Evolutionary conservation across 2,888 invertebrate species (phyloP).

Genomic region (Trichacis sp.): DNA sequence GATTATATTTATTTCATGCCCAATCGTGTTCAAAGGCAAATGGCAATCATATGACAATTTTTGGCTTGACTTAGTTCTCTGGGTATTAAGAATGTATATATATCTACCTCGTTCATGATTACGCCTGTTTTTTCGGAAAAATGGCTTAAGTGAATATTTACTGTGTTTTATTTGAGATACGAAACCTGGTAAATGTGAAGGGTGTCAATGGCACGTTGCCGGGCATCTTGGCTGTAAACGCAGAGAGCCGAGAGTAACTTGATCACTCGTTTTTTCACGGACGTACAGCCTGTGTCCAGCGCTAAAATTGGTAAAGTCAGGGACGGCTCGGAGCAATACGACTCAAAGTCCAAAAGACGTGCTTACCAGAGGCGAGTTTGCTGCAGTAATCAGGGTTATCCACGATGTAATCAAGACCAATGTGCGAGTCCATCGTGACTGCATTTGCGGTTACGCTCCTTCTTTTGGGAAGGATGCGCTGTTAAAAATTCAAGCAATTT

Average conservation of each 20-base stretch:
- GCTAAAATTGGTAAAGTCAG: conserved; percentile 74
- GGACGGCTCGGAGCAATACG: conserved; percentile 30
- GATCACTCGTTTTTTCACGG: conserved; percentile 96
- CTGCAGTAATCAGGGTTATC: conserved; percentile 92
- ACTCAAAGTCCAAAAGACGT: conserved; percentile 12
- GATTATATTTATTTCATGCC: neutral
- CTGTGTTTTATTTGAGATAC: no score
- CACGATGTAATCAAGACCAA: conserved; percentile 94
- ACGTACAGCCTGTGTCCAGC: conserved; percentile 88
- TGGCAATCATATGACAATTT: no score
- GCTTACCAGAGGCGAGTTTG: conserved; percentile 84
- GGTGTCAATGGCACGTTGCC: conserved; percentile 87
- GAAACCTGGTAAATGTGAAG: conserved; percentile 91
- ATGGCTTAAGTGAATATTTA: no score
- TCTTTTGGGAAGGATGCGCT: no score
- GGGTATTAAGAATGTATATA: no score
- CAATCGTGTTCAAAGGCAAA: no score
- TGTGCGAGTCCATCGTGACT: conserved; percentile 86
- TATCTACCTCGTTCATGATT: no score
- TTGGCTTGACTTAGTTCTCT: no score
- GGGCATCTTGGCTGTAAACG: conserved; percentile 92
- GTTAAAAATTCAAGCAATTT: no score
- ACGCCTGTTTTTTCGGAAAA: conserved; percentile 9
- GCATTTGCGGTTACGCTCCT: conserved; percentile 56
- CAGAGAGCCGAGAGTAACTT: conserved; percentile 94